Conservation (phyloP, 2,797 vertebrate species). For the Chaetodon trifasciatus region DNA sequence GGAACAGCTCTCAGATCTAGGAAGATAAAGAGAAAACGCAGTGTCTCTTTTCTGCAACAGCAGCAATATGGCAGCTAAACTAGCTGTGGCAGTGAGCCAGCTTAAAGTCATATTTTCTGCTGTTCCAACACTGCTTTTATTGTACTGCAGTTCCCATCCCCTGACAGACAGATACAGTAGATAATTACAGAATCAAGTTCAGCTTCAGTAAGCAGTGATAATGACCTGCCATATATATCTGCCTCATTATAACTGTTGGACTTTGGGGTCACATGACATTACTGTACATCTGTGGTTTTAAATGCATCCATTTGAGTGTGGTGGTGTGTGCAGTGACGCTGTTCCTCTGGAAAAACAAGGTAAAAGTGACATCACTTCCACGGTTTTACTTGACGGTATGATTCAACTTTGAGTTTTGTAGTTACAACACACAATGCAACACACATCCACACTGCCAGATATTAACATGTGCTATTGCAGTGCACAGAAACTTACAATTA, state of each 20-base stretch:
- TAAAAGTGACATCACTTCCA: neutral
- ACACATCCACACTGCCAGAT: slow-evolving; percentile 33
- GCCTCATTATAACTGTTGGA: slow-evolving; percentile 7
- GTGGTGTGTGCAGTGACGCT: neutral
- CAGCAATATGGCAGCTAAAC: slow-evolving; percentile 17
- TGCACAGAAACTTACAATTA: neutral
- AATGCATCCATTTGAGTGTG: neutral
- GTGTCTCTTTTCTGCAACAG: slow-evolving; percentile 20
- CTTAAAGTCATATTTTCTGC: slow-evolving; percentile 21
- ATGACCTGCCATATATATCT: slow-evolving; percentile 4
- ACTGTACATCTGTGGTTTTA: neutral
- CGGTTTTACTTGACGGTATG: slow-evolving; percentile 42
- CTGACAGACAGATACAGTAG: slow-evolving; percentile 6
- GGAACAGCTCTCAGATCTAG: slow-evolving; percentile 11
- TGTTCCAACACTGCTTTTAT: slow-evolving; percentile 3
- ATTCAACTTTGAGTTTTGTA: slow-evolving; percentile 15
- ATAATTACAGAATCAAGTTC: slow-evolving; percentile 20
- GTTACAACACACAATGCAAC: slow-evolving; percentile 28
- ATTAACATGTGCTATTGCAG: neutral
- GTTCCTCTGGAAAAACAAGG: slow-evolving; percentile 1
- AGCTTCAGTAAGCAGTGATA: slow-evolving; percentile 6
- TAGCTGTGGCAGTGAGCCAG: slow-evolving; percentile 4
- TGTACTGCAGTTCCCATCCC: neutral
- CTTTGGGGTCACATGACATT: neutral
- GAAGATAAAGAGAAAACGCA: slow-evolving; percentile 16